Evolutionary conservation across 2,113 vertebrate species (phyloP).

Genomic region (Edolisoma coerulescens): DNA sequence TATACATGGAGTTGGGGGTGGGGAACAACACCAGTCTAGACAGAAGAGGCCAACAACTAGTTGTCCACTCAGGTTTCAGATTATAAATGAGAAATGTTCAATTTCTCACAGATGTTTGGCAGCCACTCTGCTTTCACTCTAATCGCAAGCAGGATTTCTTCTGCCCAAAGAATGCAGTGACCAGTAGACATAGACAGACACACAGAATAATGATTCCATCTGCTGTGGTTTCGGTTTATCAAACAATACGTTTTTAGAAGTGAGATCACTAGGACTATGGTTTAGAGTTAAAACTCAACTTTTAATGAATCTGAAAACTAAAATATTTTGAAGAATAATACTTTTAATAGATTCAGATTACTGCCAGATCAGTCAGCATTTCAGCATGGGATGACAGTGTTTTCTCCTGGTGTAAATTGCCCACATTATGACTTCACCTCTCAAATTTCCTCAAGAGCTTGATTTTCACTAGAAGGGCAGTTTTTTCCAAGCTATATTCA

Average conservation of each 20-base stretch:
- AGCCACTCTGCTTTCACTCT: background rate
- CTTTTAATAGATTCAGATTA: background rate
- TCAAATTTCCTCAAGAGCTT: slow-evolving; percentile 33
- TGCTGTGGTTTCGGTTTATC: slow-evolving; percentile 4
- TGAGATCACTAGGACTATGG: background rate
- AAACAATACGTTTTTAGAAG: background rate
- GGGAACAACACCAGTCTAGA: slow-evolving; percentile 50
- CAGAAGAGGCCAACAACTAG: slow-evolving; percentile 35
- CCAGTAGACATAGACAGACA: background rate
- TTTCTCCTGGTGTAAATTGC: slow-evolving; percentile 16
- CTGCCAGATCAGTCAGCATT: slow-evolving; percentile 14
- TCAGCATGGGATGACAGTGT: background rate
- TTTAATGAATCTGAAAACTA: background rate
- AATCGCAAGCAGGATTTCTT: slow-evolving; percentile 3
- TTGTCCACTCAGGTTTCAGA: slow-evolving; percentile 40
- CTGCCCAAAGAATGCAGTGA: slow-evolving; percentile 14
- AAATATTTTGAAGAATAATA: background rate
- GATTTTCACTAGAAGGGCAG: slow-evolving; percentile 14
- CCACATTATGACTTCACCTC: slow-evolving; percentile 35
- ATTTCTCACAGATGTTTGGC: slow-evolving; percentile 65
- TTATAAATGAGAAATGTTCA: slow-evolving; percentile 17
- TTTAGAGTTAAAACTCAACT: background rate
- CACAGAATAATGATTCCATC: background rate
- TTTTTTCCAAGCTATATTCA: slow-evolving; percentile 33
- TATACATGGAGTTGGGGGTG: background rate